Conservation (phyloP, 2,888 invertebrate genomes). For the Ceraclea dissimilis region DNA sequence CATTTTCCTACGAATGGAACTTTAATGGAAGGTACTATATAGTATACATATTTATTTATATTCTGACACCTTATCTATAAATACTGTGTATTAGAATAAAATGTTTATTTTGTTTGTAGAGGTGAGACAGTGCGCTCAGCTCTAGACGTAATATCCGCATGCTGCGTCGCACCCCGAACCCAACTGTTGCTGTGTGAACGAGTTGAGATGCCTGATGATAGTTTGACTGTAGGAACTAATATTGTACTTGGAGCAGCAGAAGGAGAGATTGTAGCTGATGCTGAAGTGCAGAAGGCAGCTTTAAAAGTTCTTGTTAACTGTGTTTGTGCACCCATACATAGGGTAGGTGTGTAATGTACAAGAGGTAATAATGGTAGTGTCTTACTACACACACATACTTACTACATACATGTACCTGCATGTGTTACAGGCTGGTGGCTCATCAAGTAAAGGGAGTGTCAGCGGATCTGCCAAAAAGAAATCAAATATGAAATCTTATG, state of each 20-base stretch:
- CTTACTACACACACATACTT: too few relatives aligned
- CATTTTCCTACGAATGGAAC: constrained; percentile 87
- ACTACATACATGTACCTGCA: too few relatives aligned
- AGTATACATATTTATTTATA: background rate
- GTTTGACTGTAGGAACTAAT: constrained; percentile 70
- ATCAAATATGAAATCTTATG: constrained; percentile 58
- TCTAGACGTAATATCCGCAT: constrained; percentile 82
- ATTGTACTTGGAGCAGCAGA: constrained; percentile 82
- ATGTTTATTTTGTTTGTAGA: constrained; percentile 34
- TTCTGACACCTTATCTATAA: background rate
- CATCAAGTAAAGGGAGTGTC: constrained; percentile 43
- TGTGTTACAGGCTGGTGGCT: constrained; percentile 36
- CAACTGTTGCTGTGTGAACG: constrained; percentile 67
- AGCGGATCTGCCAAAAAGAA: constrained; percentile 54
- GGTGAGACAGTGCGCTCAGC: constrained; percentile 77
- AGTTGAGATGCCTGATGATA: constrained; percentile 69
- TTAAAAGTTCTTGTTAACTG: constrained; percentile 87
- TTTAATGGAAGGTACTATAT: constrained; percentile 62
- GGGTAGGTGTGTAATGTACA: constrained; percentile 46
- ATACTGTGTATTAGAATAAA: background rate
- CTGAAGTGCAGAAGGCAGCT: constrained; percentile 88
- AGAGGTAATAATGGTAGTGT: too few relatives aligned
- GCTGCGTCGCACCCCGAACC: constrained; percentile 80
- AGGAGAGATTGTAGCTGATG: constrained; percentile 83
- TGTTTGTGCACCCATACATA: constrained; percentile 82